Conservation (phyloP, 2,113 vertebrate species). For the Lophochroa leadbeateri region DNA sequence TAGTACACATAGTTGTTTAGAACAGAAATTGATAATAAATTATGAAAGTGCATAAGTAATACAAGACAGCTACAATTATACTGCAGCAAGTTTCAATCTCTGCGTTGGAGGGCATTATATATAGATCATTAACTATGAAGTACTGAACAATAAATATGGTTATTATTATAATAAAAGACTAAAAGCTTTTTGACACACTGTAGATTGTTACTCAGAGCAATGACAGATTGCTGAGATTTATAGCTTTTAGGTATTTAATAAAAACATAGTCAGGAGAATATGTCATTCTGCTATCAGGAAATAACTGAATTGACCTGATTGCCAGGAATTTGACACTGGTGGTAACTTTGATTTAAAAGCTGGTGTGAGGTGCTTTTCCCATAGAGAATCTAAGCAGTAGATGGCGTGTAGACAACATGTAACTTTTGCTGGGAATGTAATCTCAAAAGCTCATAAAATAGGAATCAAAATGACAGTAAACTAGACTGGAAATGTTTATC, state of each 20-base stretch:
- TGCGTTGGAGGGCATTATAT: neutral
- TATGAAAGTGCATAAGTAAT: neutral
- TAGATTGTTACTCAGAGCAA: neutral
- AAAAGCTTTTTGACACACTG: slow-evolving; percentile 45
- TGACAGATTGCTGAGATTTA: slow-evolving; percentile 37
- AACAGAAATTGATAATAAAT: slow-evolving; percentile 8
- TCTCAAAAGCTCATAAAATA: slow-evolving; percentile 43
- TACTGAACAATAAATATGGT: slow-evolving; percentile 28
- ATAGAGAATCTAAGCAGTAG: neutral
- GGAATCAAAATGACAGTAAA: slow-evolving; percentile 7
- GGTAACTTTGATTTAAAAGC: slow-evolving; percentile 54
- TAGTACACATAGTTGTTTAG: neutral
- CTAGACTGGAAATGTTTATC: neutral
- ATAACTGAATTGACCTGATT: slow-evolving; percentile 41
- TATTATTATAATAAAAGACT: slow-evolving; percentile 39
- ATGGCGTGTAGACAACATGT: neutral
- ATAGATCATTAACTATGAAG: slow-evolving; percentile 9
- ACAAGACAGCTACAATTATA: neutral
- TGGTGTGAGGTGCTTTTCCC: slow-evolving; percentile 18
- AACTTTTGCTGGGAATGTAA: neutral
- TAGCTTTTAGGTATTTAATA: slow-evolving; percentile 37
- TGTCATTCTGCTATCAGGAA: slow-evolving; percentile 15
- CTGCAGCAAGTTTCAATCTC: neutral
- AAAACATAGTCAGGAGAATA: slow-evolving; percentile 5
- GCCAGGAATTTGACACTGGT: slow-evolving; percentile 20